phyloP scores from a whole-genome alignment of 1,140 invertebrate genomes.

The Diorhabda carinulata region DNA sequence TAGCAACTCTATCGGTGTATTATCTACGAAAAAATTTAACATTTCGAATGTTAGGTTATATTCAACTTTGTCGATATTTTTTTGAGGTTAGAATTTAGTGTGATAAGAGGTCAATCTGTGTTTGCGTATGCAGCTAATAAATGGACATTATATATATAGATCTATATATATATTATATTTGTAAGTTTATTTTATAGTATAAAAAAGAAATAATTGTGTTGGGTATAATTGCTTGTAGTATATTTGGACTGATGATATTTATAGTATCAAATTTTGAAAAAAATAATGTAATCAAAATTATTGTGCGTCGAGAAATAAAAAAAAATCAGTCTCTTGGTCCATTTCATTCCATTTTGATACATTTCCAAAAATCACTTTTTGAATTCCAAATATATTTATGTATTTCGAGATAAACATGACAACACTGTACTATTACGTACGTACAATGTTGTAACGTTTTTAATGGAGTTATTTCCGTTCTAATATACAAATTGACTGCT shows the following conservation, averaged over 20 bases:
- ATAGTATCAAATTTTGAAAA: neutral
- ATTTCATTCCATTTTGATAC: neutral
- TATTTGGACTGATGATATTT: neutral
- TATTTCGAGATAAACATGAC: no score
- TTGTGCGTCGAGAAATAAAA: neutral
- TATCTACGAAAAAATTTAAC: neutral
- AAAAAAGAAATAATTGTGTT: neutral
- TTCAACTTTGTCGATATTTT: neutral
- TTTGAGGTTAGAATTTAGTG: neutral
- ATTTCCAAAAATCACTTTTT: no score
- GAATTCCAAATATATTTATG: no score
- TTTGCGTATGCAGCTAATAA: neutral
- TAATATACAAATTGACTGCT: constrained; percentile 16
- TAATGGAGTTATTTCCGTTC: no score
- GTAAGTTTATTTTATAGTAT: neutral
- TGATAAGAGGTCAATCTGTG: neutral
- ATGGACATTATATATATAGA: neutral
- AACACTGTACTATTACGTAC: no score
- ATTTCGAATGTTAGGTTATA: neutral
- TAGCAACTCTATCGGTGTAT: neutral
- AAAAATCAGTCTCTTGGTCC: neutral
- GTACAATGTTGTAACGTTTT: no score
- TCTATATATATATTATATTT: neutral
- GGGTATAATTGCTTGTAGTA: neutral
- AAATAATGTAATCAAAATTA: neutral